Evolutionary conservation across 2,888 invertebrate genomes (phyloP), one percentile per base, ranked within the genome.

Genomic region (Calameuta pallipes): DNA sequence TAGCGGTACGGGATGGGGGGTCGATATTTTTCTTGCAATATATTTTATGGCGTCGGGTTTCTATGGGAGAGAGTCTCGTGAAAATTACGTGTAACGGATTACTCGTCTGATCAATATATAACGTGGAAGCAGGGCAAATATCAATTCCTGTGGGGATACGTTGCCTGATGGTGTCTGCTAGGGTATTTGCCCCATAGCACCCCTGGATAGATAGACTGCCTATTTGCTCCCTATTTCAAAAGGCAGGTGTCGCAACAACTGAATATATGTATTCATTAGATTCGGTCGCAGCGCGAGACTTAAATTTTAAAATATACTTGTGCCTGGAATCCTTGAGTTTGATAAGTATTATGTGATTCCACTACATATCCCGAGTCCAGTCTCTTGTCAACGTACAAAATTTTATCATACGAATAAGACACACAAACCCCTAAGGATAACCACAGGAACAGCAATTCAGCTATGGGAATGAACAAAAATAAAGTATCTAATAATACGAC

Each of bases 161-260:
- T 79, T 75, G 75, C 79, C 74, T 73, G 76, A 77, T 78, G 80
- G 56, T 68, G 84, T 79, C 81, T 85, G 81, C 81, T 81, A 80
- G 79, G 83, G 85, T 85, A 81, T 85, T 85, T 85, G 81, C 82
- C 77, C 79, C 36, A 74, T 75, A 80, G 80, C 82, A 85, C 82
- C 85, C 76, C 84, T 79, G 56, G 23, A 23, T 56, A 56, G 56
- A 56, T 56, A 56, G 23, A 56, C 23, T 56, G 23, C 56, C 23
- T 9, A 56, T 23, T 56, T 56, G 56, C 23, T 56, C 9, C 56
- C 56, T 23, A 56, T 56, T 56, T 56, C 1, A 56, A 9, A 56
- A 56, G 23, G 23, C 9, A 56, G 23, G 23, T 56, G 56, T 56
- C 56, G 23, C 23, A 9, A 23, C 23, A 56, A 56, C 56, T 9